These are phyloP conservation scores for Macropodus opercularis DNA, from an alignment of 2,797 vertebrate species.

Conservation along the genomic window DNA sequence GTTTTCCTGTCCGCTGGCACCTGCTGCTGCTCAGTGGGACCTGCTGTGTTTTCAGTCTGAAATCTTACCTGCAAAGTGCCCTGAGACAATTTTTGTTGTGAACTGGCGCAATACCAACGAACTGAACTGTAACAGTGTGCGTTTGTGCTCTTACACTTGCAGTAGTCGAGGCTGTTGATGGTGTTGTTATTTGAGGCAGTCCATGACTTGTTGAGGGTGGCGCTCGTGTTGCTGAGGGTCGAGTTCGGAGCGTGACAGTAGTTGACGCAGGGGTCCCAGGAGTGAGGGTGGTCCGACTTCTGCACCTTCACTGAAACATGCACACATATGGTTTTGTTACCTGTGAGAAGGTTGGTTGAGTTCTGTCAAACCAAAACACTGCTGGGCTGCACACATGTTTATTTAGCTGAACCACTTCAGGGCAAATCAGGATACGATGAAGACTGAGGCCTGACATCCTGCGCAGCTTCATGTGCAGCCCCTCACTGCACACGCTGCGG, in stretches of 20 bases:
- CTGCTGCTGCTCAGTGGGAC: too few relatives aligned
- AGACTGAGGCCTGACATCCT: slow-evolving; percentile 25
- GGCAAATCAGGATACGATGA: slow-evolving; percentile 16
- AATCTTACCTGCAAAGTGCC: too few relatives aligned
- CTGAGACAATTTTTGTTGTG: too few relatives aligned
- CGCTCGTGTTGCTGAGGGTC: slow-evolving; percentile 83
- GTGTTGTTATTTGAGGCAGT: slow-evolving; percentile 84
- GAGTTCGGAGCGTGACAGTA: slow-evolving; percentile 89
- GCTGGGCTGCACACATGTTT: neutral
- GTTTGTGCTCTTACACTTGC: slow-evolving; percentile 86
- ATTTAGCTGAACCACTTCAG: slow-evolving; percentile 15
- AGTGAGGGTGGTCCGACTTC: slow-evolving; percentile 92
- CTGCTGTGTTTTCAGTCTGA: too few relatives aligned
- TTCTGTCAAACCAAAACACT: neutral
- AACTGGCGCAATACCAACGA: too few relatives aligned
- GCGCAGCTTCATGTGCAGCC: slow-evolving; percentile 13
- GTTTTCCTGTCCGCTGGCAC: too few relatives aligned
- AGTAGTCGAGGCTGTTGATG: slow-evolving; percentile 89
- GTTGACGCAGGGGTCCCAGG: slow-evolving; percentile 93
- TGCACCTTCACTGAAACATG: slow-evolving; percentile 90
- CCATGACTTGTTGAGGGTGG: slow-evolving; percentile 92
- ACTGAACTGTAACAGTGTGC: too few relatives aligned
- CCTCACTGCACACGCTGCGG: slow-evolving; percentile 19
- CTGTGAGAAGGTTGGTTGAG: neutral
- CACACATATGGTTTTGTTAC: neutral